phyloP scores from a whole-genome alignment of 2,113 vertebrate species.

The Brachypteracias leptosomus region DNA sequence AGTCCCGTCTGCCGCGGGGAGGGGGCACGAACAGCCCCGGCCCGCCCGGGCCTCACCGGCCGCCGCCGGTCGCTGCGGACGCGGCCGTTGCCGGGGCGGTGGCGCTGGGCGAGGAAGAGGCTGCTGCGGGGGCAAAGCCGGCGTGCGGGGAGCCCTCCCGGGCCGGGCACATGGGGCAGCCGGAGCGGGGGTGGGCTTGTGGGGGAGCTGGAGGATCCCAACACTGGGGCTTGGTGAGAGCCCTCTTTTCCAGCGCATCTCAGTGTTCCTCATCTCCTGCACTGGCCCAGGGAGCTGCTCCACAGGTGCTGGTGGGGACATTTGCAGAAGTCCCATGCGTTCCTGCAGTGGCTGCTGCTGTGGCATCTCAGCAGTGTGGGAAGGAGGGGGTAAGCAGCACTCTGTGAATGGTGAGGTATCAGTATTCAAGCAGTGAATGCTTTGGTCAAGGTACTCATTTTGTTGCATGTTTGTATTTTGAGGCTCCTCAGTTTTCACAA shows the following conservation, averaged over 20 bases:
- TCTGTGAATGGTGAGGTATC: rapidly evolving
- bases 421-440: rapidly evolving
- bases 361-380: not conserved
- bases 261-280: rapidly evolving
- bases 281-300: not conserved
- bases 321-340: rapidly evolving
- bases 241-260: too few relatives aligned
- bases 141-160: too few relatives aligned
- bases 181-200: not conserved
- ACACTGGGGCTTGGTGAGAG: not conserved
- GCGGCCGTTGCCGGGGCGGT: not conserved
- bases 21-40: not conserved
- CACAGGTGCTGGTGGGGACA: not conserved
- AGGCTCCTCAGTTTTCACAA: not conserved
- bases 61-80: not conserved
- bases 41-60: not conserved
- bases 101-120: not conserved
- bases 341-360: not conserved
- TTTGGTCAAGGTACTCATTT: not conserved
- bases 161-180: not conserved
- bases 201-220: not conserved
- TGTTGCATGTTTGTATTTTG: too few relatives aligned
- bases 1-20: not conserved
- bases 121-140: too few relatives aligned
- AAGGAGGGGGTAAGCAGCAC: rapidly evolving